Conservation (phyloP, 1,140 invertebrate species). For the Drosophila pruinosa region DNA sequence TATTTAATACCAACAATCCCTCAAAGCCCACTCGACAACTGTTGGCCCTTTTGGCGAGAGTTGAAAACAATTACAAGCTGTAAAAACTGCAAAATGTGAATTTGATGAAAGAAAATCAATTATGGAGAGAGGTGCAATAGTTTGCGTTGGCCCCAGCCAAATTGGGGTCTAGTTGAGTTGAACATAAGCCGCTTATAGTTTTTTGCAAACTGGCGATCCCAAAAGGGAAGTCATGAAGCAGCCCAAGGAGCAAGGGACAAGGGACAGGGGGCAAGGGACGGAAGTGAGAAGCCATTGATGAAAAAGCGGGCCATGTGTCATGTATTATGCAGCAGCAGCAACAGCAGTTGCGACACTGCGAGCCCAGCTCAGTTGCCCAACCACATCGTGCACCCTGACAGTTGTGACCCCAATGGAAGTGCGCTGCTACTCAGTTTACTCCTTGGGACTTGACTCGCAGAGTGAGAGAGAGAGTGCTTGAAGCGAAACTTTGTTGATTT, state of each 20-base stretch:
- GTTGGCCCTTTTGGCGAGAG: too few species aligned
- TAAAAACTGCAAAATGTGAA: background rate
- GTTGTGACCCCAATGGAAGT: constrained; percentile 15
- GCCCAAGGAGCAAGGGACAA: background rate
- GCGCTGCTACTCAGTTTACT: constrained; percentile 1
- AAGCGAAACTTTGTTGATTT: constrained; percentile 72
- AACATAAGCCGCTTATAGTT: constrained; percentile 51
- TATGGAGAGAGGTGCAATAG: constrained; percentile 2
- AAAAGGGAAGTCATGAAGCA: background rate
- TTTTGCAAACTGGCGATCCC: background rate
- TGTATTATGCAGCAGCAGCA: constrained; percentile 33
- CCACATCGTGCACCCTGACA: constrained; percentile 24
- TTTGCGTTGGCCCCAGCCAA: background rate
- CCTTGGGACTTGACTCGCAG: constrained; percentile 11
- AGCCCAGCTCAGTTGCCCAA: background rate
- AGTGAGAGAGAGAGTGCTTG: background rate
- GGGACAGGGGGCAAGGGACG: background rate
- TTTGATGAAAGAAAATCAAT: constrained; percentile 16
- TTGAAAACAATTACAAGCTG: too few species aligned
- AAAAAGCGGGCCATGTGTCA: constrained; percentile 28
- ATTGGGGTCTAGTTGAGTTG: background rate
- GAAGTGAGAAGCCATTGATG: constrained; percentile 25
- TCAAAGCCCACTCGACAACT: too few species aligned
- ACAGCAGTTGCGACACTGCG: background rate
- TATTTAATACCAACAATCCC: too few species aligned